phyloP scores from a whole-genome alignment of 2,113 vertebrate species.

The Tenrec ecaudatus region DNA sequence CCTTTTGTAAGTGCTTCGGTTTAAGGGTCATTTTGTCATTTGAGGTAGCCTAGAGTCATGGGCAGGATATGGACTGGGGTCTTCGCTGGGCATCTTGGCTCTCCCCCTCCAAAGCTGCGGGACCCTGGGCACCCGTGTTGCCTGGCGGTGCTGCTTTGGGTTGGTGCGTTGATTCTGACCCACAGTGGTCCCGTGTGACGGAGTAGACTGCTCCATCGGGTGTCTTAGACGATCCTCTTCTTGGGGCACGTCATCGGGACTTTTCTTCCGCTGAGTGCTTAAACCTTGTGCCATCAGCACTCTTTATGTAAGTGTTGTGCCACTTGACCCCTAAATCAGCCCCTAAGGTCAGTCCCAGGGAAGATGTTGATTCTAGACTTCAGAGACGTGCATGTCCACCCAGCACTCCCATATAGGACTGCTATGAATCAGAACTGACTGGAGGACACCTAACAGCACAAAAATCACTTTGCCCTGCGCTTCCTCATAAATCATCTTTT shows the following conservation, averaged over 20 bases:
- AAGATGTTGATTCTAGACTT: slow-evolving; percentile 23
- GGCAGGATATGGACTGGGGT: not conserved
- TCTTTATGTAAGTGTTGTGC: not conserved
- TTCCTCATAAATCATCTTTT: slow-evolving; percentile 5
- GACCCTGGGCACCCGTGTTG: not conserved
- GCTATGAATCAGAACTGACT: too few species aligned
- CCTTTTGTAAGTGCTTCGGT: not conserved
- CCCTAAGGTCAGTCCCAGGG: not conserved
- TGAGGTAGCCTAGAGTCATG: not conserved
- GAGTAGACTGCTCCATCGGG: not conserved
- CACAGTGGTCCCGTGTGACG: not conserved
- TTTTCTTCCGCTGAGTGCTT: not conserved
- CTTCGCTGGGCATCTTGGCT: not conserved
- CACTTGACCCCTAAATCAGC: not conserved
- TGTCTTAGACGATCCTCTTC: not conserved
- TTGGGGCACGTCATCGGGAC: not conserved
- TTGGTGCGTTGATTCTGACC: not conserved
- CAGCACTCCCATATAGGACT: not conserved
- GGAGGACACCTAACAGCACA: too few species aligned
- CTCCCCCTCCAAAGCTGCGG: too few species aligned
- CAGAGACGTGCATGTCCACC: not conserved
- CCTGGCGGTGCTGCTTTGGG: not conserved
- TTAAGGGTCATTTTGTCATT: not conserved
- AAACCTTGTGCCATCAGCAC: not conserved
- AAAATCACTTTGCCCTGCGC: not conserved